phyloP scores from a whole-genome alignment of 2,797 vertebrate genomes.

The Todus mexicanus region DNA sequence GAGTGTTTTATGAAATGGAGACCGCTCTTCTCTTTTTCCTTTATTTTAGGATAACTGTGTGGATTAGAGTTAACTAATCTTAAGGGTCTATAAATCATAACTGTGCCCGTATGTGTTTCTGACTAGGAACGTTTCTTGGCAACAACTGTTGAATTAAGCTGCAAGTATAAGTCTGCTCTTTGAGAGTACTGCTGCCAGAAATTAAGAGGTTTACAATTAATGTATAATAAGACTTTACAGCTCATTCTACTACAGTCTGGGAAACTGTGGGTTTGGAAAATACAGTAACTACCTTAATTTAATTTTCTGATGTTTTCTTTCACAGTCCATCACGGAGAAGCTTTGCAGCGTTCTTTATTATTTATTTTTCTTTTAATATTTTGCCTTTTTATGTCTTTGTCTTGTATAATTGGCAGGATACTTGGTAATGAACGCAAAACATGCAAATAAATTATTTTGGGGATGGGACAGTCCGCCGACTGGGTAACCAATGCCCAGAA shows the following conservation, averaged over 20 bases:
- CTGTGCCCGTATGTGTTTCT: background rate
- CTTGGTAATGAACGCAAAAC: background rate
- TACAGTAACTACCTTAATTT: background rate
- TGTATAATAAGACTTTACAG: background rate
- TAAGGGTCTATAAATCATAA: background rate
- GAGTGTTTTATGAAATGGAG: background rate
- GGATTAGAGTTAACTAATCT: slow-evolving; percentile 24
- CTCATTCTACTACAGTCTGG: background rate
- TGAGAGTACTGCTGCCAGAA: background rate
- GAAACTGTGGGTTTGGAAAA: background rate
- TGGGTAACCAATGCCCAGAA: too few species aligned
- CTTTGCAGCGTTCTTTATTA: background rate
- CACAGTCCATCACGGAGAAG: background rate
- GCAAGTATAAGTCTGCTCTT: slow-evolving; percentile 1
- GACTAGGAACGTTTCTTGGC: slow-evolving; percentile 10
- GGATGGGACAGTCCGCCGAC: background rate
- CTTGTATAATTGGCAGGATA: background rate
- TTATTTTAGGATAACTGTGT: background rate
- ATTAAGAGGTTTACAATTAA: background rate
- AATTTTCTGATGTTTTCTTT: background rate
- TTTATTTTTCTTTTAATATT: background rate
- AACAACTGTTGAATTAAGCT: slow-evolving; percentile 23
- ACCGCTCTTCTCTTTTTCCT: background rate
- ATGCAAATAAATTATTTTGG: background rate
- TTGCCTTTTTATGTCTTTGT: background rate